Evolutionary conservation across 2,797 vertebrate species (phyloP), one percentile per base, ranked within the genome.

Genomic region (Falco novaeseelandiae): DNA sequence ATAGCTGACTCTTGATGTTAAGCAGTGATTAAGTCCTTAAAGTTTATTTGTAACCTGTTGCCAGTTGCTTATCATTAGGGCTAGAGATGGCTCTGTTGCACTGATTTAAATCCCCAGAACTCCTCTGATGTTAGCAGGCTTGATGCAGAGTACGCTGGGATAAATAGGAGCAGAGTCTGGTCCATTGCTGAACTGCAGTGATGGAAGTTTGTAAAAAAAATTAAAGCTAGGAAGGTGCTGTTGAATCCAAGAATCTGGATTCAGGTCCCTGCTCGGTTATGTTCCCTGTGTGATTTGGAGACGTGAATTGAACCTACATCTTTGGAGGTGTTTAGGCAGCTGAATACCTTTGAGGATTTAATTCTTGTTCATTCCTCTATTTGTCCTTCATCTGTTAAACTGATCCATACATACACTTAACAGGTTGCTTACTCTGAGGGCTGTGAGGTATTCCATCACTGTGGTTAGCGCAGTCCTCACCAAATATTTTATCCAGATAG

Each of bases 321-420:
- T 77, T 54, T 1, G 3, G 40, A 74, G 49, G 21, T 40, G 23
- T 72, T 58, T 6, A 49, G 65, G 32, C 67, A 80, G 30, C 48
- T 94, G 87, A 83, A 61, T 30, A 14, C 18, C 25, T 29, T n/a
- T n/a, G 78, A 73, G 70, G 40, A 32, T 67, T 73, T 92, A 63
- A 12, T 85, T 67, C 71, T 85, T 82, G 32, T 36, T 83, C 72
- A 14, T 86, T 18, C 36, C 29, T 38, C 10, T 21, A 5, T 44
- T 89, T 91, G 51, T 66, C 89, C 51, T 90, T 83, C 51, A 14
- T 55, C 74, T 92, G 14, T 89, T 73, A 17, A 70, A 34, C 16
- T 32, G 48, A n/a, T 76, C 10, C 11, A n/a, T 46, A 20, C 34
- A 25, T 29, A 8, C 8, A 3, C 19, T 21, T 51, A 4, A 0